Evolutionary conservation across 2,113 vertebrate genomes (phyloP).

Genomic region (Pollachius pollachius): DNA sequence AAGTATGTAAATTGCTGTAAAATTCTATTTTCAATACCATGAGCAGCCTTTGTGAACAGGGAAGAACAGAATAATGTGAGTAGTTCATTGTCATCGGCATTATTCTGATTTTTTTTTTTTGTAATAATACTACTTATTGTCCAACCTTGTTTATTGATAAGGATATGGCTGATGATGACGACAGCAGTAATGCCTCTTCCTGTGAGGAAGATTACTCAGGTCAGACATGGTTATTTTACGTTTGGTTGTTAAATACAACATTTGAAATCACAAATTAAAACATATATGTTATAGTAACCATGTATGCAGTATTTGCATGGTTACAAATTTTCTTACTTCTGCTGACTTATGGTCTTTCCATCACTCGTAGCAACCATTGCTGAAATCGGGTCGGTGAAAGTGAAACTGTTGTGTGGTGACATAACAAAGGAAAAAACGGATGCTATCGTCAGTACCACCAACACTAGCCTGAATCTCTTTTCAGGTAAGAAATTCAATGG

Average conservation of each 20-base stretch:
- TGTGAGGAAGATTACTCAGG: constrained; percentile 11
- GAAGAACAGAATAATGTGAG: no score
- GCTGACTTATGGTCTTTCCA: background rate
- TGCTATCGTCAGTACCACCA: constrained; percentile 57
- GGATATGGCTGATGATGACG: constrained; percentile 3
- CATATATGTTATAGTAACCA: no score
- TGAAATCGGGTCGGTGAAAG: constrained; percentile 46
- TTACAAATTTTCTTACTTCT: no score
- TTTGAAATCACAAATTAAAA: no score
- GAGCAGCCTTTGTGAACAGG: no score
- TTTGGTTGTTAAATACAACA: background rate
- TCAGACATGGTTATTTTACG: constrained; percentile 1
- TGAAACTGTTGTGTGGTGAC: constrained; percentile 48
- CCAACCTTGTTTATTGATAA: background rate
- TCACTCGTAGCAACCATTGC: constrained; percentile 8
- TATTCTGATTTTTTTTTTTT: no score
- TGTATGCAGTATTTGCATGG: no score
- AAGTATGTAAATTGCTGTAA: no score
- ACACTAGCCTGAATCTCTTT: constrained; percentile 42
- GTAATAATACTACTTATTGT: no score
- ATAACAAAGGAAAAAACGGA: constrained; percentile 53
- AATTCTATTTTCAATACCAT: no score
- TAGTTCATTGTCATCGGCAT: no score
- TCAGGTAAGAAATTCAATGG: constrained; percentile 32
- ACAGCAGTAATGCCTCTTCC: background rate